phyloP scores from a whole-genome alignment of 1,140 invertebrate species.

The Apis mellifera region Amel_HAv3.1 CM009938.2:10286001-10286500 shows the following conservation, averaged over 20 bases:
- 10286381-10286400: constrained; percentile 74
- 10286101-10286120: no score
- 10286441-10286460: neutral
- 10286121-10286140: neutral
- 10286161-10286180: neutral
- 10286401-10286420: constrained; percentile 60
- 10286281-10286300: constrained; percentile 48
- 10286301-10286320: constrained; percentile 46
- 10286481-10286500: constrained; percentile 6
- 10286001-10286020: neutral
- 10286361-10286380: constrained; percentile 74
- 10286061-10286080: no score
- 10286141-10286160: neutral
- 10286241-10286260: neutral
- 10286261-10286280: constrained; percentile 46
- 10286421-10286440: constrained; percentile 24
- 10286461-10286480: constrained; percentile 14
- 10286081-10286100: no score
- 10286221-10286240: neutral
- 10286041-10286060: no score
- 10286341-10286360: constrained; percentile 70
- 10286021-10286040: neutral
- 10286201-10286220: constrained; percentile 5
- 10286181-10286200: neutral
- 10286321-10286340: constrained; percentile 35